Base-by-base conservation (phyloP, 1,140 invertebrate genomes). In the Oryzaephilus surinamensis region DNA sequence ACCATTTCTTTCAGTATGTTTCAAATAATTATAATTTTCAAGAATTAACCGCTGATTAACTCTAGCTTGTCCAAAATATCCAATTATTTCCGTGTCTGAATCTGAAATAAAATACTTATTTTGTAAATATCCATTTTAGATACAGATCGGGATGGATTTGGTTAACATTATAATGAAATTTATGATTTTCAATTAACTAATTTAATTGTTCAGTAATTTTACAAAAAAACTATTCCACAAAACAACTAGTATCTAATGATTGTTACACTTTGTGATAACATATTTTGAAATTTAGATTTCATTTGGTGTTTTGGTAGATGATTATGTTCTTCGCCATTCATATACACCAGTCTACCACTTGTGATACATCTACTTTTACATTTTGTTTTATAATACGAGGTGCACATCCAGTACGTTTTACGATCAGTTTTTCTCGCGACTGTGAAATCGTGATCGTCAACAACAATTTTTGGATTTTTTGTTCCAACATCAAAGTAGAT, bases 381-480 rank as follows among this genome's bases (percentile, higher is more conserved):
- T 27, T 45, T 52, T 0, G 51, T 43, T 6, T 38, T 39, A 23
- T 23, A 38, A 36, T 52, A 45, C 2, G 14, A 41, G 7, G 30
- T 31, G 38, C 51, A 52, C 10, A 34, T 26, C 51, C 51, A 52
- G 2, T 28, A 33, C 0, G 47, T 52, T 28, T 45, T 47, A n/a
- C 32, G 38, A 7, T 28, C 7, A 16, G 24, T 38, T 34, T 40
- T 34, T 13, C 21, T 49, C 2, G 40, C 34, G 7, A 46, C 23
- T 15, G 33, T 39, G 27, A 46, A 52, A 27, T 45, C 37, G 29
- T 49, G 32, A 8, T 44, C 32, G 6, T 52, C 40, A 2, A 49
- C 32, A 11, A 52, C 41, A 23, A 52, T 36, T 39, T 52, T 52
- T 3, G 50, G 46, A 32, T 46, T 26, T 32, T 49, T 51, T 20